Evolutionary conservation across 1,140 invertebrate genomes (phyloP), one percentile per base, ranked within the genome.

Genomic region (Euwallacea fornicatus): DNA sequence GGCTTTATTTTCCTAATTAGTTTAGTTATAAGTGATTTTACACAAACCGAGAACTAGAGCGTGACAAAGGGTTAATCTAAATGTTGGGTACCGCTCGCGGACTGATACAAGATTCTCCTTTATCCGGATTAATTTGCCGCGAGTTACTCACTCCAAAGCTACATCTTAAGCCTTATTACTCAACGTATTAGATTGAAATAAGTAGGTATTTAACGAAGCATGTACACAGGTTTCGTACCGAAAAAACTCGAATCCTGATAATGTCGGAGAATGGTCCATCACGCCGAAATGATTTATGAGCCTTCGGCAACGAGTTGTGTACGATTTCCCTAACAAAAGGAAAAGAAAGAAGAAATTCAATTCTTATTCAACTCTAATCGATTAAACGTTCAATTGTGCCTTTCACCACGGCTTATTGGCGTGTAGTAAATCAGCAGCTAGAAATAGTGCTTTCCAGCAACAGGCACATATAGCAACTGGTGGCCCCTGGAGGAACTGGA

Each of bases 291-390:
- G 60, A 68, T 68, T 71, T 69, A 71, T 71, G 65, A 69, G 21
- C 43, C 54, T 33, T 33, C 13, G 54, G 63, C 58, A 65, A 66
- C 68, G 60, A 55, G 50, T 71, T 56, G 66, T 71, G 59, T 62
- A 66, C 54, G 58, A 71, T 74, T 74, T 74, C 55, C 69, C 69
- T 69, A 66, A 74, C 69, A 68, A 73, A 66, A 47, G 46, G 63
- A 66, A 63, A 50, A 63, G 46, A 62, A 67, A 58, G 50, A 69
- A 60, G 43, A 70, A 47, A 71, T 71, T 70, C 69, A 70, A 73
- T 75, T 69, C 71, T 75, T 73, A 75, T 75, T 75, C 71, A 46
- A 65, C 68, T 59, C 53, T 75, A 75, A 75, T 75, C 74, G 72
- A 73, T 73, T 71, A 66, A 67, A 71, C 63, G 69, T 75, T 75